Base-by-base conservation (phyloP, 2,113 vertebrate genomes). In the Dipodomys ordii region DNA sequence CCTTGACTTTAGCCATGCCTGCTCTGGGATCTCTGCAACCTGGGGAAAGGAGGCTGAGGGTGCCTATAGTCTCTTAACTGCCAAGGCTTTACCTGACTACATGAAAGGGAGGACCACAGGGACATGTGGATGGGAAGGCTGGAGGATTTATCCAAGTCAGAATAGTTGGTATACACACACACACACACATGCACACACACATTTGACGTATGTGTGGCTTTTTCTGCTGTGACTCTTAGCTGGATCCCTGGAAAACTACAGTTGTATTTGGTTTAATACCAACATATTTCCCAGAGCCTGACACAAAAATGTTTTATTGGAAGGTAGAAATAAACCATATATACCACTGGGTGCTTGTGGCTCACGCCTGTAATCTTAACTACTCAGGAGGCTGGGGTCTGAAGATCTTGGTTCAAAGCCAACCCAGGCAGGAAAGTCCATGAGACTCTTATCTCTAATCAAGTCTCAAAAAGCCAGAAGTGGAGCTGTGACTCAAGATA, bases 161-260 rank as follows among this genome's bases (percentile, higher is more conserved):
- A 16, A 35, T 23, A 27, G 78, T 4, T 60, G 2, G 39, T 27
- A 57, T 78, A 25, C 7, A 44, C 13, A 73, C 9, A n/a, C 32
- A 62, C 6, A 46, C 20, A 25, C 30, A 32, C 23, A 35, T 35
- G 35, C 3, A 35, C 30, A 32, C 23, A 32, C 7, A 8, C 30
- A 39, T 39, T 53, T 53, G 49, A 53, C 9, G 4, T 53, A 53
- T 53, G 49, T 53, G 49, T 13, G 32, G 27, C n/a, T 68, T 5
- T 62, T 97, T 86, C 32, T 87, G 6, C 32, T 77, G 57, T 60
- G 64, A 30, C 25, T 74, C 60, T 77, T 19, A 65, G 13, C 46
- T 60, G 74, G 49, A 65, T 69, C 81, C 73, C 30, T 91, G 62
- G 80, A 72, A 92, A 93, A 46, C 73, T 78, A 28, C 44, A 11